These are phyloP conservation scores for Enteromius viviparus DNA, from an alignment of 2,797 vertebrate genomes.

Conservation along the genomic window DNA sequence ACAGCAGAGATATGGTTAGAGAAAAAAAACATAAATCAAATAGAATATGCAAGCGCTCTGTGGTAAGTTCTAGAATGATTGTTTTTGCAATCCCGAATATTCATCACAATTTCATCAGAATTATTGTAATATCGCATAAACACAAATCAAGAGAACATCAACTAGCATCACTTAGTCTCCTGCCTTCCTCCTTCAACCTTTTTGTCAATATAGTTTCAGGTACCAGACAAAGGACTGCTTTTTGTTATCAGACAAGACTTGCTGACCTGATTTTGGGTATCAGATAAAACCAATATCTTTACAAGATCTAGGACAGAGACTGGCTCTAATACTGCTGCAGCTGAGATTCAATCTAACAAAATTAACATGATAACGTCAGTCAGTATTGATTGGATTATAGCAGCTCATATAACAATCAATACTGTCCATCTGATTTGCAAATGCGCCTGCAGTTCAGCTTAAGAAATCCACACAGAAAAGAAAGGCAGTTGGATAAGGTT, in stretches of 20 bases:
- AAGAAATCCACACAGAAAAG: neutral
- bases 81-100: neutral
- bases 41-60: neutral
- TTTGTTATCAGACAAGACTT: neutral
- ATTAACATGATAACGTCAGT: neutral
- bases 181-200: neutral
- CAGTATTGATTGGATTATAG: neutral
- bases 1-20: neutral
- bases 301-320: neutral
- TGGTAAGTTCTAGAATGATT: neutral
- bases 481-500: neutral
- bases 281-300: neutral
- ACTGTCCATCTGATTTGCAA: conserved; percentile 9
- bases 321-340: neutral
- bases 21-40: neutral
- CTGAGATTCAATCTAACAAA: neutral
- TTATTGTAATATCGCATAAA: neutral
- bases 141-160: neutral
- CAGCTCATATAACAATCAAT: conserved; percentile 11
- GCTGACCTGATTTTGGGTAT: neutral
- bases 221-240: neutral
- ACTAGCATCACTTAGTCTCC: neutral
- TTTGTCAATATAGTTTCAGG: neutral
- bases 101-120: neutral
- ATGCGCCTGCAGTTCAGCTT: neutral